Base-by-base conservation (phyloP, 1,140 invertebrate species). In the Pogonus chalceus region DNA sequence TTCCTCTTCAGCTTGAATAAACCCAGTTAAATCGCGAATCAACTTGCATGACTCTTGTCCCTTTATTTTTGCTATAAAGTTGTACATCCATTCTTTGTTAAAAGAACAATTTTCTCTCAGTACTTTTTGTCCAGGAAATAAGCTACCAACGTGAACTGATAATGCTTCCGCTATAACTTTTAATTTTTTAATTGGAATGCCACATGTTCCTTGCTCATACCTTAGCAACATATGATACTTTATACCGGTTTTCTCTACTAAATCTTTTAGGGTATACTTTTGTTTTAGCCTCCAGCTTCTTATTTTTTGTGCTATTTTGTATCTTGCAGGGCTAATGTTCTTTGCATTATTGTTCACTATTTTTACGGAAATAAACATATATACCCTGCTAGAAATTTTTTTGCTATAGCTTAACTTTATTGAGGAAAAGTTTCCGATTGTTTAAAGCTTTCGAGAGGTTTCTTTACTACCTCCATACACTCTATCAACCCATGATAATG, bases 131-230 rank as follows among this genome's bases (percentile, higher is more conserved):
- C 56, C 50, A 26, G 49, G 53, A 16, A 58, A 51, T 54, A 60
- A 58, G 57, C 54, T 58, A 54, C 24, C 51, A 54, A 57, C 52
- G 60, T 51, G 57, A 51, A 60, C 53, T 54, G 58, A 60, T 60
- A 60, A 57, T 56, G 31, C 52, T 55, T 58, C 47, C 55, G 59
- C 59, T 55, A 58, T 56, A 31, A 31, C 51, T 56, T 56, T 14
- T 56, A 56, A 56, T 39, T 9, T 56, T 21, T 56, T 52, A 56
- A 56, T 24, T 56, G 47, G 35, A 24, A 51, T 24, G 43, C 43
- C 37, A 59, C 43, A 46, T 18, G 21, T 16, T 47, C 58, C 58
- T 59, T 56, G 39, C 54, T 59, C 58, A 59, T 56, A 59, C 2
- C 59, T 26, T 23, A 39, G 23, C 59, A 59, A 52, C 56, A 50